Evolutionary conservation across 2,113 vertebrate genomes (phyloP).

Genomic region (Barbus barbus): DNA sequence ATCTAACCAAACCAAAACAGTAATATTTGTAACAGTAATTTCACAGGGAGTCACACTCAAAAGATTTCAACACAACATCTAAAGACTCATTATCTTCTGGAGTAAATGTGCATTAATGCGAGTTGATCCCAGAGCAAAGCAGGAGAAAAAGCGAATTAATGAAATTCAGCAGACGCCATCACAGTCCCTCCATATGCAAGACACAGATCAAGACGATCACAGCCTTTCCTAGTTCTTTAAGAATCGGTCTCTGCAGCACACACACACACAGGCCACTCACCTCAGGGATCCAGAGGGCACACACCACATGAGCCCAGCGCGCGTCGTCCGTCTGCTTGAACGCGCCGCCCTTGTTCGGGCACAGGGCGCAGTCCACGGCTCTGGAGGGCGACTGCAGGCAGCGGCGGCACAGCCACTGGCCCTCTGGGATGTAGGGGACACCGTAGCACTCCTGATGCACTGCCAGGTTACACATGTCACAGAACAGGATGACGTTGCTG

Average conservation of each 20-base stretch:
- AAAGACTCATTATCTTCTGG: too few species aligned
- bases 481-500: constrained; percentile 99
- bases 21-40: too few species aligned
- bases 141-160: too few species aligned
- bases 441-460: constrained; percentile 99
- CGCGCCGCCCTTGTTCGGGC: constrained; percentile 97
- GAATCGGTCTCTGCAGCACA: neutral
- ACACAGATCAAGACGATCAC: too few species aligned
- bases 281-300: constrained; percentile 98
- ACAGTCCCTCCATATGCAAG: too few species aligned
- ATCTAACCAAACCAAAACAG: too few species aligned
- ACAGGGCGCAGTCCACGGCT: constrained; percentile 96
- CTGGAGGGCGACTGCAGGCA: constrained; percentile 96
- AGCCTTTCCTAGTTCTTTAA: too few species aligned
- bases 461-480: constrained; percentile 98
- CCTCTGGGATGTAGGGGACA: constrained; percentile 97
- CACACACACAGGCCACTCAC: constrained; percentile 51
- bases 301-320: constrained; percentile 97
- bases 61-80: too few species aligned
- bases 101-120: too few species aligned
- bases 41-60: too few species aligned
- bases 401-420: constrained; percentile 98
- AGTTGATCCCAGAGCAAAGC: too few species aligned
- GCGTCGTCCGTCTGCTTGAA: constrained; percentile 98
- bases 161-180: too few species aligned